Evolutionary conservation across 2,113 vertebrate genomes (phyloP).

Genomic region (Mellivora capensis): DNA sequence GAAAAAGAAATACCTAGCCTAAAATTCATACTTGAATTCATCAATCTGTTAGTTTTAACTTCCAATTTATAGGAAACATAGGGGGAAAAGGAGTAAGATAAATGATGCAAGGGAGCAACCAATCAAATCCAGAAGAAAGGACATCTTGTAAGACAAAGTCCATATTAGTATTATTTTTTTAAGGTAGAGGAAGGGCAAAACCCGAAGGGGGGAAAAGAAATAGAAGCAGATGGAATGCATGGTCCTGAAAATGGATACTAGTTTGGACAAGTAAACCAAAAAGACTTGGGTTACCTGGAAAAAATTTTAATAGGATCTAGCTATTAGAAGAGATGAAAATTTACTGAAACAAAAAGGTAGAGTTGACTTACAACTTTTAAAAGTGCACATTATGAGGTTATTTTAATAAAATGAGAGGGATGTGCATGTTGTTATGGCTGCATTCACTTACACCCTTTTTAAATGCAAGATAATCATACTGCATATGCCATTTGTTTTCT

Average conservation of each 20-base stretch:
- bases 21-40: background rate
- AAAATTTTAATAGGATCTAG: background rate
- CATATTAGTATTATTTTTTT: background rate
- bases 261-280: conserved; percentile 3
- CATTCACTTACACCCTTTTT: background rate
- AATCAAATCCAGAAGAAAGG: background rate
- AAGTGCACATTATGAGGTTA: background rate
- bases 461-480: background rate
- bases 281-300: background rate
- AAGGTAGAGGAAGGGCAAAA: background rate
- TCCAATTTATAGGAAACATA: background rate
- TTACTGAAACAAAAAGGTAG: background rate
- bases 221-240: background rate
- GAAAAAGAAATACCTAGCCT: background rate
- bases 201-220: background rate
- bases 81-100: background rate
- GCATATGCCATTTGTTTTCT: background rate
- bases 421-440: background rate
- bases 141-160: background rate
- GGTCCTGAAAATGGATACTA: background rate
- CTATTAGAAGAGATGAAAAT: background rate
- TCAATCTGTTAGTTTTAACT: background rate
- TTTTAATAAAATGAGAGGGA: background rate
- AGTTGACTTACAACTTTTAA: background rate
- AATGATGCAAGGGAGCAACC: conserved; percentile 4